phyloP scores from a whole-genome alignment of 2,113 vertebrate genomes.

The Hemiscyllium ocellatum region DNA sequence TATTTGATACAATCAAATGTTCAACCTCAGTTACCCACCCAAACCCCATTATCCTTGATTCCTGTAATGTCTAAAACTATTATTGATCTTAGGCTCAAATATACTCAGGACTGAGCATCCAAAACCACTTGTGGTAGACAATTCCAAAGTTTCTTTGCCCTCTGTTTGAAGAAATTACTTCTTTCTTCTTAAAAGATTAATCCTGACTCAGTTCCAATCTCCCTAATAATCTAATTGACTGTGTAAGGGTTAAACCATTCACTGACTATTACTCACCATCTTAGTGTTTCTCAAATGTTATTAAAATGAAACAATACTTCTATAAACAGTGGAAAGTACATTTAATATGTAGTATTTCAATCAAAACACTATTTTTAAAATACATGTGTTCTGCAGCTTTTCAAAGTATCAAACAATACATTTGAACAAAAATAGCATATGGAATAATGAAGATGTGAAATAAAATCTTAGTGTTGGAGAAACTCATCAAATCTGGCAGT shows the following conservation, averaged over 20 bases:
- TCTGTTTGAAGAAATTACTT: background rate
- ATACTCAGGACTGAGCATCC: background rate
- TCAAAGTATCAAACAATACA: background rate
- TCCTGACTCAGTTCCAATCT: background rate
- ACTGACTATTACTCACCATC: background rate
- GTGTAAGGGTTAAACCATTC: background rate
- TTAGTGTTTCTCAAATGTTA: background rate
- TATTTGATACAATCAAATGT: background rate
- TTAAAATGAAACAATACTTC: background rate
- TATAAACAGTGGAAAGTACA: background rate
- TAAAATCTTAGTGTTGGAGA: too few relatives aligned
- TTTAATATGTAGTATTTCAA: background rate
- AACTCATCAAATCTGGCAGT: too few relatives aligned
- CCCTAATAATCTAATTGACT: background rate
- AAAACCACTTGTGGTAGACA: background rate
- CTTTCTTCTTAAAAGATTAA: background rate
- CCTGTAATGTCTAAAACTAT: background rate
- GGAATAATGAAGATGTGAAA: too few relatives aligned
- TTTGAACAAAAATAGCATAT: too few relatives aligned
- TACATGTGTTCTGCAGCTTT: background rate
- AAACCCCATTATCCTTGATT: background rate
- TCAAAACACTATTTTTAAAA: background rate
- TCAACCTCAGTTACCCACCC: background rate
- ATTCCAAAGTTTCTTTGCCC: background rate
- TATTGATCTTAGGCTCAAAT: background rate